These are phyloP conservation scores for Ips nitidus DNA, from an alignment of 1,140 invertebrate genomes.

Conservation along the genomic window DNA sequence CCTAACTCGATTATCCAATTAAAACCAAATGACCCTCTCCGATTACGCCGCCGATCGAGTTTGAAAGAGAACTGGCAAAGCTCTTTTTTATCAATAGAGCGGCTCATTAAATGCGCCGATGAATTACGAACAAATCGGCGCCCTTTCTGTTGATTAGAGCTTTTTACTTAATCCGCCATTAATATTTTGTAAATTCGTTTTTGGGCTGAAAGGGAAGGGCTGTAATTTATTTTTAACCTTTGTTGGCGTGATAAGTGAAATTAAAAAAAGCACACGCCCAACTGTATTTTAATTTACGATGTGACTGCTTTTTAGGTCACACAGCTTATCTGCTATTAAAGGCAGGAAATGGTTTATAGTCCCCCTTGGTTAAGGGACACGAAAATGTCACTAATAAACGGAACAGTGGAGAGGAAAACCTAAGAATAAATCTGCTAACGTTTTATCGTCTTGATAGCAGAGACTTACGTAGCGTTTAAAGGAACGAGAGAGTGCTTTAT, in stretches of 20 bases:
- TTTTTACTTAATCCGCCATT: neutral
- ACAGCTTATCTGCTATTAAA: neutral
- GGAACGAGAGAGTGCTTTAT: neutral
- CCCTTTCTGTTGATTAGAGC: conserved; percentile 14
- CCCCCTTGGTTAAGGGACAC: too few relatives aligned
- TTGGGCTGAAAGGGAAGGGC: neutral
- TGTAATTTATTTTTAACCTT: conserved; percentile 2
- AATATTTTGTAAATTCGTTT: neutral
- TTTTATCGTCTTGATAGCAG: too few relatives aligned
- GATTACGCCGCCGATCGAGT: conserved; percentile 19
- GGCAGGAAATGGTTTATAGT: too few relatives aligned
- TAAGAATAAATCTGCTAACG: too few relatives aligned
- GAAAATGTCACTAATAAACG: too few relatives aligned
- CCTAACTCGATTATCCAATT: conserved; percentile 26
- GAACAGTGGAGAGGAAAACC: too few relatives aligned
- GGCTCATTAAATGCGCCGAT: conserved; percentile 30
- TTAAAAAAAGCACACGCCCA: neutral
- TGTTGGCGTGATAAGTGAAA: conserved; percentile 4
- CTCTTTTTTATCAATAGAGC: conserved; percentile 23
- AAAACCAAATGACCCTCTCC: conserved; percentile 27
- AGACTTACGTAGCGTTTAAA: too few relatives aligned
- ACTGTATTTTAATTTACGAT: conserved; percentile 6
- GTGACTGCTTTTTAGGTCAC: conserved; percentile 4
- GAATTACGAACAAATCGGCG: conserved; percentile 24
- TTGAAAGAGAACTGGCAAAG: conserved; percentile 14